Conservation (phyloP, 2,113 vertebrate genomes). For the Sinosuthora webbiana region DNA sequence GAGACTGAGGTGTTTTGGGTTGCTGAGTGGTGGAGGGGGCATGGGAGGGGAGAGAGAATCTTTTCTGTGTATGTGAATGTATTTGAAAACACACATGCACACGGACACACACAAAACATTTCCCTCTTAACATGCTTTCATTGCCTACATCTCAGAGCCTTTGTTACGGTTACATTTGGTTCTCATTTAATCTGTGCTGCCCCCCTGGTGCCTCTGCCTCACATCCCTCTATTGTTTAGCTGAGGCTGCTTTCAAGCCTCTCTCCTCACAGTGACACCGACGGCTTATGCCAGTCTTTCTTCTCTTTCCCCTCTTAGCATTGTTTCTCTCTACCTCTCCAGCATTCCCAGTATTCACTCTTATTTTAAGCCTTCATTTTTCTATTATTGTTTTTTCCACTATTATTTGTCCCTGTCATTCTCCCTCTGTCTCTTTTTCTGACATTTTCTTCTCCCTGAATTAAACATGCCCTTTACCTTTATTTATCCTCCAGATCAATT, state of each 20-base stretch:
- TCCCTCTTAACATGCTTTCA: neutral
- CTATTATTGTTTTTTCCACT: neutral
- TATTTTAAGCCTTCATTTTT: neutral
- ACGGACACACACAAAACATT: neutral
- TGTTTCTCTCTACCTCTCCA: neutral
- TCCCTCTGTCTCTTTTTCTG: neutral
- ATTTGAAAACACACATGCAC: neutral
- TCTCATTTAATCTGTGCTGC: conserved; percentile 32
- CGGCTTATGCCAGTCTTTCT: neutral
- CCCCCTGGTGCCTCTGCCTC: neutral
- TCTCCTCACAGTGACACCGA: neutral
- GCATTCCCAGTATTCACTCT: neutral
- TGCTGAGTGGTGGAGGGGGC: neutral
- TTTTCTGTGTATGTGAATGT: neutral
- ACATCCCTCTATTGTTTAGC: neutral
- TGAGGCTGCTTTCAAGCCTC: neutral
- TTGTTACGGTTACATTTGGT: conserved; percentile 35
- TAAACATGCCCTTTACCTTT: conserved; percentile 31
- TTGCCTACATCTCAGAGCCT: neutral
- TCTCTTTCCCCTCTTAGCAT: neutral
- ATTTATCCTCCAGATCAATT: conserved; percentile 23
- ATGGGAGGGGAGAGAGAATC: neutral
- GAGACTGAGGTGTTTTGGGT: neutral
- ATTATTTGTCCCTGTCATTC: neutral
- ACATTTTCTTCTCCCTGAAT: neutral